Conservation (phyloP, 2,888 invertebrate species). For the Cryptosula pallasiana region DNA sequence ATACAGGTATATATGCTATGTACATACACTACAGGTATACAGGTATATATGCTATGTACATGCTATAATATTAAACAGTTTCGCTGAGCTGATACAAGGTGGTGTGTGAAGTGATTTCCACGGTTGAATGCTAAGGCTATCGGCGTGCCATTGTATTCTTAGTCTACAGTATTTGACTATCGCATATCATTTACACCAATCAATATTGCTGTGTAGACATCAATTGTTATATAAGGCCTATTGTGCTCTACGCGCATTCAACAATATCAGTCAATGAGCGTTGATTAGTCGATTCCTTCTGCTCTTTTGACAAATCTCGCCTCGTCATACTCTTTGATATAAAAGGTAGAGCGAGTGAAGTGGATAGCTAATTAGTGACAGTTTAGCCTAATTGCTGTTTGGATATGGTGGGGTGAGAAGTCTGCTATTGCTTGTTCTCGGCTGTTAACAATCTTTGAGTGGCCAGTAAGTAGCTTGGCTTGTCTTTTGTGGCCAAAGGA, state of each 20-base stretch:
- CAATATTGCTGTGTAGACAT: not conserved
- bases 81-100: no score
- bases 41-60: no score
- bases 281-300: not conserved
- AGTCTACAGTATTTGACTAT: not conserved
- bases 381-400: not conserved
- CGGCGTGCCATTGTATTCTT: not conserved
- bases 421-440: not conserved
- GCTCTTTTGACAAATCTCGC: not conserved
- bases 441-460: not conserved
- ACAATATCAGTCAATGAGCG: not conserved
- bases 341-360: not conserved
- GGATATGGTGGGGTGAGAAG: not conserved
- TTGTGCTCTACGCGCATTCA: not conserved
- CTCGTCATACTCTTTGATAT: not conserved
- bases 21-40: no score
- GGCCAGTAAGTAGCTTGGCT: not conserved
- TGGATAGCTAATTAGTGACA: not conserved
- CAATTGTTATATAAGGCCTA: not conserved
- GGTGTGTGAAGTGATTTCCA: no score
- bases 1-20: no score
- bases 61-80: no score
- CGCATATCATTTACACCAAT: not conserved
- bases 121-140: no score
- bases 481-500: not conserved